A percentile compares a stretch with the other conserved stretches of the same genome.
These are phyloP conservation scores for Odontamblyopus rebecca DNA, from an alignment of 2,797 vertebrate genomes.

Conservation along the genomic window DNA sequence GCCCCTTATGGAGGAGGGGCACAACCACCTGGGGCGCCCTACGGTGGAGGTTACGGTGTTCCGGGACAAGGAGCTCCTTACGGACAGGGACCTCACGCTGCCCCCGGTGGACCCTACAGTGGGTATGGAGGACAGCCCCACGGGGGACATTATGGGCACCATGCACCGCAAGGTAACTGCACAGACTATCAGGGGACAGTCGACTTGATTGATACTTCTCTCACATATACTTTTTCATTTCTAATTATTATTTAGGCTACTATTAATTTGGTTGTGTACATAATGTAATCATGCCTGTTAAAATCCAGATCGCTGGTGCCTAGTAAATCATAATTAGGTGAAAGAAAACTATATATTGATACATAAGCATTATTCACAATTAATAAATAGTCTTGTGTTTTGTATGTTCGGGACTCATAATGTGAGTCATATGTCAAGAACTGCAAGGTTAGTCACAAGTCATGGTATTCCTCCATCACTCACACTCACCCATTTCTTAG, in stretches of 20 bases:
- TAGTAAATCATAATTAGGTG: background rate
- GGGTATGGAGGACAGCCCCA: slow-evolving; percentile 76
- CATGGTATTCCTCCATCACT: background rate
- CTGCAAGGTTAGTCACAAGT: background rate
- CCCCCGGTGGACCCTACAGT: slow-evolving; percentile 73
- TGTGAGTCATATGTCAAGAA: background rate
- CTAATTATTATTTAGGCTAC: background rate
- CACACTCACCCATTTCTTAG: background rate
- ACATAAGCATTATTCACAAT: background rate
- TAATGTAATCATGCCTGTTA: background rate
- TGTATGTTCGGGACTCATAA: background rate
- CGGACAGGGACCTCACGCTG: slow-evolving; percentile 47
- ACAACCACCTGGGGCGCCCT: slow-evolving; percentile 40
- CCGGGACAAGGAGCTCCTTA: slow-evolving; percentile 60
- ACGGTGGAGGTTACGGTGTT: slow-evolving; percentile 55
- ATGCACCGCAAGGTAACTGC: slow-evolving; percentile 72
- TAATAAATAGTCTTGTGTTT: background rate
- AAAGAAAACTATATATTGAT: background rate
- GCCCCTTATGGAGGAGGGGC: slow-evolving; percentile 54
- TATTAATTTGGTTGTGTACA: background rate
- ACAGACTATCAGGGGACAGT: background rate
- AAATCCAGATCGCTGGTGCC: background rate
- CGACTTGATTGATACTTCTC: slow-evolving; percentile 6
- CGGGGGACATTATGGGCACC: slow-evolving; percentile 75
- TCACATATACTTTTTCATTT: background rate